Percentiles rank a stretch among this genome's conserved stretches.
phyloP scores from a whole-genome alignment of 2,888 invertebrate species.

The Abscondita cerata region DNA sequence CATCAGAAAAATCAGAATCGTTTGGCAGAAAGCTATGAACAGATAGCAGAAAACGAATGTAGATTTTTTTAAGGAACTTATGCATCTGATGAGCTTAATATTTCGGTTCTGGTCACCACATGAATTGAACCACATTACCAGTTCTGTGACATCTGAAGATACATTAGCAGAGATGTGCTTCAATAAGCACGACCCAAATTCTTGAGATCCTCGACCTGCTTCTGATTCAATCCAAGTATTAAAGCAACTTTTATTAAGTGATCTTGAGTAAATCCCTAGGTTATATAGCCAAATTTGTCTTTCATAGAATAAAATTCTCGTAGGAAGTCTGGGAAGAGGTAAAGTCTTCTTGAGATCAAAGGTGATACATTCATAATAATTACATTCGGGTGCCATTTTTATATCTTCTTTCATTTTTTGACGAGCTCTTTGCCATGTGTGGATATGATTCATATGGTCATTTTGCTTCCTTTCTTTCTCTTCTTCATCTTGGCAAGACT shows the following conservation, averaged over 20 bases:
- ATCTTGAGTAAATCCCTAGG: constrained; percentile 37
- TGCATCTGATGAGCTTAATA: too few species aligned
- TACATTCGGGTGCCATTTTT: neutral
- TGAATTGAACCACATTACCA: too few species aligned
- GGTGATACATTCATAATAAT: neutral
- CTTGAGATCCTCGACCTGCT: constrained; percentile 42
- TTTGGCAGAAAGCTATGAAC: too few species aligned
- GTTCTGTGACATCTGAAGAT: too few species aligned
- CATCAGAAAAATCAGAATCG: too few species aligned
- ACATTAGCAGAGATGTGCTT: too few species aligned
- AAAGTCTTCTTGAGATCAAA: neutral
- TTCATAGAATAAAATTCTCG: constrained; percentile 33
- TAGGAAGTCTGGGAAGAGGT: constrained; percentile 27
- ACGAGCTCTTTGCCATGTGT: too few species aligned
- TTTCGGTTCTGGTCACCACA: too few species aligned
- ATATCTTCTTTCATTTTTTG: neutral
- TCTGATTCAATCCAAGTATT: constrained; percentile 43
- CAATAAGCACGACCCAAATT: constrained; percentile 38
- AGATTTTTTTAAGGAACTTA: too few species aligned
- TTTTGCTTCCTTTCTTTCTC: neutral
- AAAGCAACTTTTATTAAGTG: constrained; percentile 34
- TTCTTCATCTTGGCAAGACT: neutral
- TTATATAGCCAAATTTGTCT: constrained; percentile 41
- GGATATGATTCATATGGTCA: neutral
- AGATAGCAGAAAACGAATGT: too few species aligned